Percentiles rank a stretch among this genome's conserved stretches.
phyloP scores from a whole-genome alignment of 2,113 vertebrate species.

The Acanthochromis polyacanthus region DNA sequence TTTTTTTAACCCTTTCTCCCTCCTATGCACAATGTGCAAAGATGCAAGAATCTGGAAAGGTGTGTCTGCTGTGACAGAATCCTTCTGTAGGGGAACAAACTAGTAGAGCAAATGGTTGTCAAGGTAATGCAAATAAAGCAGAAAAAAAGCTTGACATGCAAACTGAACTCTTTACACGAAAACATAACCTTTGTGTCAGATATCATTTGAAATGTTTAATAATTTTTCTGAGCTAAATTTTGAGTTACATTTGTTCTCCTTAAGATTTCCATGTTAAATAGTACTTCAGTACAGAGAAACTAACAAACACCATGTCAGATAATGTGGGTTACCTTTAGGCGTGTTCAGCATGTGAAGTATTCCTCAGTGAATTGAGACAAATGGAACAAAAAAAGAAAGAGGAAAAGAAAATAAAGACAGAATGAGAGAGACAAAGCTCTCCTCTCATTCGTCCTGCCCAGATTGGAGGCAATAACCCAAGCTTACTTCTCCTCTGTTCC shows the following conservation, averaged over 20 bases:
- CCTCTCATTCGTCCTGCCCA: conserved; percentile 12
- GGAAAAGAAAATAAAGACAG: neutral
- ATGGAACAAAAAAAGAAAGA: neutral
- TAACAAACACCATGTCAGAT: conserved; percentile 6
- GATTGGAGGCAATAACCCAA: conserved; percentile 45
- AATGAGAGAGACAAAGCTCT: conserved; percentile 25
- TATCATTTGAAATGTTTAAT: too few relatives aligned
- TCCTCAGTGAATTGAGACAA: conserved; percentile 20
- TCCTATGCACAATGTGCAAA: conserved; percentile 8
- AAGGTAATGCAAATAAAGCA: conserved; percentile 19
- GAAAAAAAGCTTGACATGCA: neutral
- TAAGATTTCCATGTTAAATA: neutral
- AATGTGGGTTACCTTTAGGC: conserved; percentile 59
- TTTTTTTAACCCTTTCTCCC: neutral
- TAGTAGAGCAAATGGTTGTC: neutral
- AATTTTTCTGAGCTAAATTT: neutral
- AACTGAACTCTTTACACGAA: neutral
- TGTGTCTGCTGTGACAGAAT: neutral
- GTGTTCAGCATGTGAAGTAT: conserved; percentile 32
- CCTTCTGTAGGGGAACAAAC: neutral
- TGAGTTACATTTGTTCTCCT: neutral
- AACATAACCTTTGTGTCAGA: too few relatives aligned
- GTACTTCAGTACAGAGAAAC: neutral
- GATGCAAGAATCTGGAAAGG: conserved; percentile 18
- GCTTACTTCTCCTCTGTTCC: conserved; percentile 52